Conservation (phyloP, 2,113 vertebrate genomes). For the Todiramphus saurophagus region DNA sequence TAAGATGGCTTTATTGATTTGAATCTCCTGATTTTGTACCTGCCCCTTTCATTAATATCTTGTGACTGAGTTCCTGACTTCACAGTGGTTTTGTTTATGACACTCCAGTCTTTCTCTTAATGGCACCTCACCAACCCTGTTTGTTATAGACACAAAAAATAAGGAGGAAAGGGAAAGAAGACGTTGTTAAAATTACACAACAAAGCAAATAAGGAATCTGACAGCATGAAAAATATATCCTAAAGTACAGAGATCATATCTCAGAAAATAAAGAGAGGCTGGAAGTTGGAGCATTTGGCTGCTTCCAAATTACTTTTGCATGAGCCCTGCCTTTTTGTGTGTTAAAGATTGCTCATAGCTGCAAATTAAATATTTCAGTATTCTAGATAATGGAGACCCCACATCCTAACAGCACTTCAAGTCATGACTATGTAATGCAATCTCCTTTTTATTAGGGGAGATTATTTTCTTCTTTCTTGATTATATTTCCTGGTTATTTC, state of each 20-base stretch:
- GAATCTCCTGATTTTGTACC: not conserved
- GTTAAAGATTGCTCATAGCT: not conserved
- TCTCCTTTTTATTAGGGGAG: not conserved
- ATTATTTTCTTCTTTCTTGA: not conserved
- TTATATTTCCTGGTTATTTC: not conserved
- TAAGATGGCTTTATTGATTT: not conserved
- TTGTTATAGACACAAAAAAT: not conserved
- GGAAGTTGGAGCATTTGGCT: not conserved
- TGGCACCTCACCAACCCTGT: not conserved
- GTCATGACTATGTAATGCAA: not conserved
- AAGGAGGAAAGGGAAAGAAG: not conserved
- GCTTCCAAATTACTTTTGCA: not conserved
- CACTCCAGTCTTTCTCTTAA: not conserved
- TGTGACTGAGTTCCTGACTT: not conserved
- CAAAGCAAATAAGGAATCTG: not conserved
- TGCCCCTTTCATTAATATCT: not conserved
- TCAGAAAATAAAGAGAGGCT: not conserved
- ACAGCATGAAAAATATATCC: not conserved
- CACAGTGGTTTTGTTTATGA: not conserved
- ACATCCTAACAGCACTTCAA: not conserved
- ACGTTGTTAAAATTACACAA: not conserved
- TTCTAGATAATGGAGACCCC: not conserved
- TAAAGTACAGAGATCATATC: not conserved
- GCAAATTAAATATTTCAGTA: slow-evolving; percentile 31
- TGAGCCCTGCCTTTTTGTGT: not conserved